Percentiles rank a stretch among this genome's conserved stretches.
Evolutionary conservation across 2,113 vertebrate species (phyloP).

Genomic region (Typhlomys cinereus): DNA sequence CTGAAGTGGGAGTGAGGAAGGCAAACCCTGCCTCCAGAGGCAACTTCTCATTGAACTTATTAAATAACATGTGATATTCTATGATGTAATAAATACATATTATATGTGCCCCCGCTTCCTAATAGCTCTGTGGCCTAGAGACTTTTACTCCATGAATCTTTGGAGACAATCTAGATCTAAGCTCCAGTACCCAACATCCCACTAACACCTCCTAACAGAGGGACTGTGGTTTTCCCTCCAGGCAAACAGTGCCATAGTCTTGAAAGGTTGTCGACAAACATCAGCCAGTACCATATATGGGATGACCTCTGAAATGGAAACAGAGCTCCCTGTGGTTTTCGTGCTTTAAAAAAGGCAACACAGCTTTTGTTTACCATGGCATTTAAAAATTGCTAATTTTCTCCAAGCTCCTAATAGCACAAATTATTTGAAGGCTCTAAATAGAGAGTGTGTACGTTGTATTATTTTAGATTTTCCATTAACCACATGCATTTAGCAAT

Average conservation of each 20-base stretch:
- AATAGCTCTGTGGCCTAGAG: neutral
- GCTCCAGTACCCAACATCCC: neutral
- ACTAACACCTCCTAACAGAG: neutral
- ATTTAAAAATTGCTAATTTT: conserved; percentile 41
- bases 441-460: neutral
- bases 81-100: no score
- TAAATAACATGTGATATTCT: no score
- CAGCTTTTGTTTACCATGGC: conserved; percentile 18
- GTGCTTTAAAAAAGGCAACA: neutral
- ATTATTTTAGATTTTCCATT: conserved; percentile 42
- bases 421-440: conserved; percentile 28
- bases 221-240: neutral
- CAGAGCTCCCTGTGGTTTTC: neutral
- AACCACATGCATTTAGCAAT: conserved; percentile 51
- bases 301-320: neutral
- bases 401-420: neutral
- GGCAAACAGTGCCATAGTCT: neutral
- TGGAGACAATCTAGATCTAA: neutral
- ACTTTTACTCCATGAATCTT: neutral
- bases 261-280: neutral
- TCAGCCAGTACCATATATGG: no score
- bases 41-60: no score
- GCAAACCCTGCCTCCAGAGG: no score
- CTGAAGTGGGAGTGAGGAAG: no score
- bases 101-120: neutral